Evolutionary conservation across 2,797 vertebrate species (phyloP), one percentile per base, ranked within the genome.

Genomic region (Danio jaintianensis): DNA sequence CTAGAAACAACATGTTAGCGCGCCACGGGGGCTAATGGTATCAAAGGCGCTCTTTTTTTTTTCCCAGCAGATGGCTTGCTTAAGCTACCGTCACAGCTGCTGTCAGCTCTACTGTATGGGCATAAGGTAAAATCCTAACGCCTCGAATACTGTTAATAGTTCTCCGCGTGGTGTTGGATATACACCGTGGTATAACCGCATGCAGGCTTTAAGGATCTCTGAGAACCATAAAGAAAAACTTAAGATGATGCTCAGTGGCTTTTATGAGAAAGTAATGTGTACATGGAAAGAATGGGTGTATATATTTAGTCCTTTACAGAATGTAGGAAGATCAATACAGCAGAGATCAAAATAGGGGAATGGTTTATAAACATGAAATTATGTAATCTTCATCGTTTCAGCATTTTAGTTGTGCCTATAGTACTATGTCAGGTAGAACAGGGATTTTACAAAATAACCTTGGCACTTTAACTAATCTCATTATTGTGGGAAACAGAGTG

Each of bases 41-140:
- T 93, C 91, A 94, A 92, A 93, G 89, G 89, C 89, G 90, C 91
- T 90, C 90, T 88, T 92, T 79, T 92, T 80, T 87, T 89, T n/a
- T n/a, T n/a, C n/a, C 86, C 88, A 90, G 89, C 89, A 86, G 88
- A 83, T 56, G 76, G 88, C 82, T 93, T 88, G 86, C 90, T 91
- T 92, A 90, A 91, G 86, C 86, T 90, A 81, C 81, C 91, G 87
- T 91, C 89, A 91, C 88, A 83, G 78, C 72, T 76, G 67, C 75
- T 81, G 83, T 81, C 82, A 83, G 71, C 66, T 78, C 70, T 67
- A 86, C 85, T 84, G 83, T 82, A 82, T 72, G 47, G 67, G 75
- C 61, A 20, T 47, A 73, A 76, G 75, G 71, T 70, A 66, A 55
- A 73, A 63, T 71, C 68, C 36, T 68, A 43, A 70, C 0, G 47